Percentiles rank a stretch among this genome's conserved stretches.
These are phyloP conservation scores for Diachrysia chrysitis DNA, from an alignment of 2,888 invertebrate genomes.

Conservation along the genomic window DNA sequence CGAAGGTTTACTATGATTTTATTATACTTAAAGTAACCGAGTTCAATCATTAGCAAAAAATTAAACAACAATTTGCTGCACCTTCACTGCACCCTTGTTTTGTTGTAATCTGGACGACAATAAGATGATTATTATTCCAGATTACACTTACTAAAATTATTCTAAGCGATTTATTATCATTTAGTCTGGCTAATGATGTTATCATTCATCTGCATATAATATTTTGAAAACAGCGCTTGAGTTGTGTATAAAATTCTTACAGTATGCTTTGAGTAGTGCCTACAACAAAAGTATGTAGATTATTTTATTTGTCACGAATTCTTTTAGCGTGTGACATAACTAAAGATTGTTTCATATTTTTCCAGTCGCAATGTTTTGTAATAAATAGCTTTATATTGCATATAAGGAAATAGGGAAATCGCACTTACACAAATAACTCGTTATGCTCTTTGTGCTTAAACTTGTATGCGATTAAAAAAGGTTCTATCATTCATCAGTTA, in stretches of 20 bases:
- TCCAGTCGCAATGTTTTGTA: too few relatives aligned
- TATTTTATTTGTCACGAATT: conserved; percentile 28
- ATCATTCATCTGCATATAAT: conserved; percentile 37
- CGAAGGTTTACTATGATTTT: conserved; percentile 69
- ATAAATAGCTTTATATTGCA: not conserved
- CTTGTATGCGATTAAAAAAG: not conserved
- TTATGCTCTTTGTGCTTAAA: not conserved
- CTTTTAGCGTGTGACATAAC: not conserved
- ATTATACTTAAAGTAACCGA: not conserved
- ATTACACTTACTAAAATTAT: not conserved
- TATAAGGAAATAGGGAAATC: not conserved
- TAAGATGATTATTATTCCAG: not conserved
- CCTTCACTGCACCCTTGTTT: conserved; percentile 4
- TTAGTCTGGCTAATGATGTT: conserved; percentile 31
- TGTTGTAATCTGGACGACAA: not conserved
- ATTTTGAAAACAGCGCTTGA: conserved; percentile 47
- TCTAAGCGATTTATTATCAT: conserved; percentile 15
- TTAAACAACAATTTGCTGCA: not conserved
- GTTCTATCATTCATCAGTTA: not conserved
- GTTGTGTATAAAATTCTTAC: conserved; percentile 25
- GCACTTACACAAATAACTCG: not conserved
- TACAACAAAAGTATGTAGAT: conserved; percentile 34
- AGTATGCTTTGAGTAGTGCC: conserved; percentile 34
- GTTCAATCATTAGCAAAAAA: conserved; percentile 2
- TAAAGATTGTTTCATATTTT: not conserved